Evolutionary conservation across 2,113 vertebrate genomes (phyloP).

Genomic region (Sigmodon hispidus): DNA sequence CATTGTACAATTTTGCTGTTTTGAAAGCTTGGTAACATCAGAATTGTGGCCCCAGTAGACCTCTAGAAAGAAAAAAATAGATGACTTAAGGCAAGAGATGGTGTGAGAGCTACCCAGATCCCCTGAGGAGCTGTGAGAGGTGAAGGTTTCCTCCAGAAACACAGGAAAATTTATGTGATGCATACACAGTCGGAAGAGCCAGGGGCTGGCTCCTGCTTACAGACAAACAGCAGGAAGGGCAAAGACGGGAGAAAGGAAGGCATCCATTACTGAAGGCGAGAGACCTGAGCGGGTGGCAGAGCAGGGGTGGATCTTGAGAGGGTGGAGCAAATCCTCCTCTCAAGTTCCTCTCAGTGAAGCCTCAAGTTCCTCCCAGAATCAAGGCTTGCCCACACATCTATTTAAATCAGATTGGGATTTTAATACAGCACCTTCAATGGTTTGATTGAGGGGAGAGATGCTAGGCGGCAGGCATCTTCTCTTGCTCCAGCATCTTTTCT

Average conservation of each 20-base stretch:
- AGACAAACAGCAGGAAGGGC: slow-evolving; percentile 48
- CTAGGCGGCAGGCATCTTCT: fast-evolving
- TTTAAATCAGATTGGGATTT: background rate
- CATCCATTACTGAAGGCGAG: slow-evolving; percentile 34
- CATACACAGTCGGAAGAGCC: background rate
- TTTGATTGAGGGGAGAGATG: too few relatives aligned
- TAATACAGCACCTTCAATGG: background rate
- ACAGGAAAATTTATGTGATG: background rate
- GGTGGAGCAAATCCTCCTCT: background rate
- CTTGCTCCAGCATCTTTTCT: background rate
- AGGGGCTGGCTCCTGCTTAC: background rate
- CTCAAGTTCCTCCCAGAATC: background rate
- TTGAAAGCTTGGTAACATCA: fast-evolving
- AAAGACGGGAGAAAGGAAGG: background rate
- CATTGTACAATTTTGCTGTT: background rate
- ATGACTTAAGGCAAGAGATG: slow-evolving; percentile 13
- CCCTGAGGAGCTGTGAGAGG: background rate
- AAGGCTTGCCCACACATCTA: background rate
- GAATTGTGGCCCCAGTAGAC: fast-evolving
- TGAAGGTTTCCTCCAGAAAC: slow-evolving; percentile 22
- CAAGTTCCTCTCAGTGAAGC: too few relatives aligned
- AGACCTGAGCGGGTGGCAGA: background rate
- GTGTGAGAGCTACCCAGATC: background rate
- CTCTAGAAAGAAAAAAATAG: background rate
- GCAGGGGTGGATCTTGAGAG: background rate